Percentiles rank a stretch among this genome's conserved stretches.
Evolutionary conservation across 2,888 invertebrate species (phyloP).

Genomic region (Drepana falcataria): DNA sequence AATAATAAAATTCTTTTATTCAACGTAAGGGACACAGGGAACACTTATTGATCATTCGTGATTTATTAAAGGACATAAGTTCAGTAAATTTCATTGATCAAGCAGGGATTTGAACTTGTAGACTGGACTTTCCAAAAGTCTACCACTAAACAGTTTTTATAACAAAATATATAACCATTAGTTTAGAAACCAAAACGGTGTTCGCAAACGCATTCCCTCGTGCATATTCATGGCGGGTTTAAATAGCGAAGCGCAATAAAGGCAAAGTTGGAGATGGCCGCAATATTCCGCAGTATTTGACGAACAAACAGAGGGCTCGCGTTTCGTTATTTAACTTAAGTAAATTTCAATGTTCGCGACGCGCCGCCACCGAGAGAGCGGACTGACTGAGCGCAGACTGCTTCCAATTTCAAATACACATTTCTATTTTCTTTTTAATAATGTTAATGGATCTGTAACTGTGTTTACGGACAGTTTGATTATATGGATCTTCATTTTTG

Average conservation of each 20-base stretch:
- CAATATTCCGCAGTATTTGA: conserved; percentile 57
- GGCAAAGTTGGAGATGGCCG: conserved; percentile 36
- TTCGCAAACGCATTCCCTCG: conserved; percentile 33
- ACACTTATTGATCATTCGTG: no score
- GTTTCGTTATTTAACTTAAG: conserved; percentile 77
- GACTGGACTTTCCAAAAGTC: no score
- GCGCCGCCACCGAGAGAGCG: conserved; percentile 55
- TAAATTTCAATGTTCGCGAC: conserved; percentile 75
- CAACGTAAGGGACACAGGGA: no score
- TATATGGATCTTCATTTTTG: neutral
- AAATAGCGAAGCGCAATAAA: conserved; percentile 50
- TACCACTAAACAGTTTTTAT: no score
- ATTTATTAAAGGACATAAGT: no score
- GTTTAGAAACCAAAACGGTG: conserved; percentile 38
- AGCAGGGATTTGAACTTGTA: no score
- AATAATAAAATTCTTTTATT: no score
- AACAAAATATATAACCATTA: no score
- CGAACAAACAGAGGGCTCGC: conserved; percentile 72
- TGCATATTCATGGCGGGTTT: conserved; percentile 65
- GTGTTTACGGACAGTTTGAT: conserved; percentile 7
- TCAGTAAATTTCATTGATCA: no score
- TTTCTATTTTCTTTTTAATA: conserved; percentile 41
- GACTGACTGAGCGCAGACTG: conserved; percentile 33
- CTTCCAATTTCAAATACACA: conserved; percentile 46
- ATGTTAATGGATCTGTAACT: conserved; percentile 22